These are phyloP conservation scores for Agrochola litura DNA, from an alignment of 2,888 invertebrate species.

Conservation along the genomic window DNA sequence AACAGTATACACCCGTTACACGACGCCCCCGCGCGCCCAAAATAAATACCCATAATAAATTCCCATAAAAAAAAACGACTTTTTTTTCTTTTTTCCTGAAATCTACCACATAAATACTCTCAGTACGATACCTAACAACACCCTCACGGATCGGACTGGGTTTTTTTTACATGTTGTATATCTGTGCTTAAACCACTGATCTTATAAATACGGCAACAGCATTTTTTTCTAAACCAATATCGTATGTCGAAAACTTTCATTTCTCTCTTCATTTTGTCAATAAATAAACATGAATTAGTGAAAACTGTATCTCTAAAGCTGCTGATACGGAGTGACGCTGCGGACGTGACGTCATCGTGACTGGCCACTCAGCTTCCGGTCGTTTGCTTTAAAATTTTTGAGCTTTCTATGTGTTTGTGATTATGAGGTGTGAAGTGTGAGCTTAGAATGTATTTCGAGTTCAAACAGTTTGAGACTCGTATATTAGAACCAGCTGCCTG, in stretches of 20 bases:
- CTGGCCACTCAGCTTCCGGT: constrained; percentile 44
- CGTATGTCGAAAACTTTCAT: constrained; percentile 23
- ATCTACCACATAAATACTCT: no score
- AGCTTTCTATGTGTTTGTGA: constrained; percentile 40
- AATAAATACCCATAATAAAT: no score
- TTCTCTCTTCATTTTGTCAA: background rate
- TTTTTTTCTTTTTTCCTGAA: no score
- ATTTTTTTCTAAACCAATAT: background rate
- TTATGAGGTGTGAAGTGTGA: background rate
- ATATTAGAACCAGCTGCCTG: no score
- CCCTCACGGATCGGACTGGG: no score
- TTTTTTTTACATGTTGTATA: no score
- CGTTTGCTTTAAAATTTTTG: constrained; percentile 41
- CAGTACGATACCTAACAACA: no score
- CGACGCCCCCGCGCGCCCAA: no score
- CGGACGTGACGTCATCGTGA: constrained; percentile 52
- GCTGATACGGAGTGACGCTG: constrained; percentile 49
- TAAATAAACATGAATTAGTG: constrained; percentile 46
- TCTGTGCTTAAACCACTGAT: no score
- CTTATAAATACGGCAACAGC: no score
- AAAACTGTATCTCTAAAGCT: constrained; percentile 44
- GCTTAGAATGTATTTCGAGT: background rate
- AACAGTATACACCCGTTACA: no score
- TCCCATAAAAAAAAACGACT: no score
- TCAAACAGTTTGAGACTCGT: background rate